phyloP scores from a whole-genome alignment of 2,797 vertebrate genomes.

The Lithobates sylvaticus region DNA sequence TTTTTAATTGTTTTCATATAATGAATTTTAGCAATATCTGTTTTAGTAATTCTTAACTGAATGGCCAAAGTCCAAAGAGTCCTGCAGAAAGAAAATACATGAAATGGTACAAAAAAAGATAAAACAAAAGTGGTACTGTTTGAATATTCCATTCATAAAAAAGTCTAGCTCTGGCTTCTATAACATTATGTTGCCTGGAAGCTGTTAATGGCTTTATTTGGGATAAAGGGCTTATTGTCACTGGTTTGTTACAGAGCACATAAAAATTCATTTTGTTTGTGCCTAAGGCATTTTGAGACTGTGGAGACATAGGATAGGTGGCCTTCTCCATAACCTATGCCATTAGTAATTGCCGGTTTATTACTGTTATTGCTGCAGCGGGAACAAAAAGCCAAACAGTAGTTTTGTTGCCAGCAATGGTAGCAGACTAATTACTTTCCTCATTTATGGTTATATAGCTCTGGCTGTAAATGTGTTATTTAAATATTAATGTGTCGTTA shows the following conservation, averaged over 20 bases:
- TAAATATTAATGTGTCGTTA: conserved; percentile 6
- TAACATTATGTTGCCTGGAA: conserved; percentile 39
- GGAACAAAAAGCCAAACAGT: conserved; percentile 32
- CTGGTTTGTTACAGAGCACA: conserved; percentile 34
- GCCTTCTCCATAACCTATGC: conserved; percentile 24
- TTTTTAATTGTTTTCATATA: not conserved
- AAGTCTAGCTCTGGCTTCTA: conserved; percentile 14
- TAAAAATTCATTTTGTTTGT: conserved; percentile 34
- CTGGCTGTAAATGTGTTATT: conserved; percentile 46
- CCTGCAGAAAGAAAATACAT: conserved; percentile 4
- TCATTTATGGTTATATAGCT: conserved; percentile 44
- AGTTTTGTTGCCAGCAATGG: conserved; percentile 32
- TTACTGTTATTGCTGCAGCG: conserved; percentile 36
- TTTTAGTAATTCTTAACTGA: not conserved
- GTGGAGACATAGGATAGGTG: conserved; percentile 22
- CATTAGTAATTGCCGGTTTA: conserved; percentile 41
- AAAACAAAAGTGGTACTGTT: conserved; percentile 44
- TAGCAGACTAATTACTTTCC: conserved; percentile 27
- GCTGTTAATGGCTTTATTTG: conserved; percentile 31
- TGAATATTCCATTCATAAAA: conserved; percentile 21
- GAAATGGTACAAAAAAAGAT: not conserved
- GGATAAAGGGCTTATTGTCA: conserved; percentile 46
- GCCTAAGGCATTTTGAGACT: conserved; percentile 11
- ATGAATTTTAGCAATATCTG: conserved; percentile 11
- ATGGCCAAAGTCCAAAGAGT: conserved; percentile 27